Conservation (phyloP, 2,888 invertebrate species). For the Xanthorhoe spadicearia region DNA sequence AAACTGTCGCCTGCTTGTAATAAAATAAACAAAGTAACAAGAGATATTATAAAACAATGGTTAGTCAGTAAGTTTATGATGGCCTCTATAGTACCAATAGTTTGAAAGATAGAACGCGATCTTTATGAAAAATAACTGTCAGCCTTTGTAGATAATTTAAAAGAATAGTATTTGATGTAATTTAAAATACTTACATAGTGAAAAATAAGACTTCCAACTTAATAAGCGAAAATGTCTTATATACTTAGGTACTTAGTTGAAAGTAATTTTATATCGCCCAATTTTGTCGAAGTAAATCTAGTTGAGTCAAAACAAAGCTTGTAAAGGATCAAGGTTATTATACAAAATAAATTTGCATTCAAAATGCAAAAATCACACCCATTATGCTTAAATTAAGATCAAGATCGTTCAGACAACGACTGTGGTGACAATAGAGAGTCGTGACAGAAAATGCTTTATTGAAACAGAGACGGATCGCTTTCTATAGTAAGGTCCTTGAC, state of each 20-base stretch:
- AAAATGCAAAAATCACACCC: constrained; percentile 34
- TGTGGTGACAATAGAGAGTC: constrained; percentile 65
- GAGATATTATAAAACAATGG: constrained; percentile 65
- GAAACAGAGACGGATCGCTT: constrained; percentile 66
- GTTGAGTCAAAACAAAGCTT: too few relatives aligned
- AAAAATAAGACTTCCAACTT: too few relatives aligned
- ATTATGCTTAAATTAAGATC: constrained; percentile 65
- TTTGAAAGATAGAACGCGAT: constrained; percentile 8
- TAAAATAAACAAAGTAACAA: constrained; percentile 58
- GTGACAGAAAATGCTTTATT: constrained; percentile 70
- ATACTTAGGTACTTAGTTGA: too few relatives aligned
- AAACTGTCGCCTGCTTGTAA: constrained; percentile 63
- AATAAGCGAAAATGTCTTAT: too few relatives aligned
- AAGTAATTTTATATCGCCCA: too few relatives aligned
- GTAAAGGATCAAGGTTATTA: neutral
- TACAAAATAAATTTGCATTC: neutral
- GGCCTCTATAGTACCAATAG: constrained; percentile 13
- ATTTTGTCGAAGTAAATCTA: too few relatives aligned
- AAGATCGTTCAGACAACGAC: constrained; percentile 66
- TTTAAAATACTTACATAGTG: neutral
- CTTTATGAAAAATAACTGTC: constrained; percentile 14
- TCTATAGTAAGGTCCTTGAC: constrained; percentile 74
- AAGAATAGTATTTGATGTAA: neutral
- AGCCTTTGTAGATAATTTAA: neutral
- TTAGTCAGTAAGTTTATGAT: constrained; percentile 62